These are phyloP conservation scores for Anthonomus grandis DNA, from an alignment of 1,140 invertebrate species.

Conservation along the genomic window DNA sequence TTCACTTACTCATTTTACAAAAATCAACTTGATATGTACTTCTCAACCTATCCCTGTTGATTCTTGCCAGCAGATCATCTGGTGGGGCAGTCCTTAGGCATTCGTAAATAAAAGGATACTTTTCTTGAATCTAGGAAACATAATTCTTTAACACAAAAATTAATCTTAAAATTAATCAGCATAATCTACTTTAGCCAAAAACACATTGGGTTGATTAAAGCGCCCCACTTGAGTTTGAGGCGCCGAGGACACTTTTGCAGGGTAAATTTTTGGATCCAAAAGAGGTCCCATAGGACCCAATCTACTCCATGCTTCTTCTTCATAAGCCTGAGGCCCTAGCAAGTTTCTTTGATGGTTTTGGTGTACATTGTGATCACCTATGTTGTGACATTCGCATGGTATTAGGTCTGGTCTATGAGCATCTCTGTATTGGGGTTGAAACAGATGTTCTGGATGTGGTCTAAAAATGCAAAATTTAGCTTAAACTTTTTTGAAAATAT, in stretches of 20 bases:
- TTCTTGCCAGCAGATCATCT: constrained; percentile 53
- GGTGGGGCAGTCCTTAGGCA: constrained; percentile 53
- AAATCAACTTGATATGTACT: constrained; percentile 60
- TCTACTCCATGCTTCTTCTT: constrained; percentile 47
- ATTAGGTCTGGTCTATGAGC: neutral
- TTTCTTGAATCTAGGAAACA: constrained; percentile 52
- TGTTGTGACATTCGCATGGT: constrained; percentile 30
- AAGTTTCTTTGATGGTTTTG: constrained; percentile 17
- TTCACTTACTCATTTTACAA: constrained; percentile 54
- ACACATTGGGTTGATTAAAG: constrained; percentile 55
- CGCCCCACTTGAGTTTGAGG: constrained; percentile 51
- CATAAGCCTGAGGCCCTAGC: constrained; percentile 37
- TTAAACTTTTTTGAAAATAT: neutral
- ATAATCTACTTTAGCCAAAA: constrained; percentile 52
- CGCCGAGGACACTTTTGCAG: constrained; percentile 52
- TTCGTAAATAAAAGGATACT: constrained; percentile 59
- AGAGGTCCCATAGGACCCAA: constrained; percentile 54
- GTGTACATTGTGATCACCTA: constrained; percentile 9
- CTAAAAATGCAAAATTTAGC: constrained; percentile 6
- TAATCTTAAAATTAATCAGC: neutral
- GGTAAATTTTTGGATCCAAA: constrained; percentile 57
- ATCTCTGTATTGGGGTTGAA: constrained; percentile 25
- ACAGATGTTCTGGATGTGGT: constrained; percentile 28
- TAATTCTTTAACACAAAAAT: neutral
- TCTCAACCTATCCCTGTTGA: constrained; percentile 56